Base-by-base conservation (phyloP, 2,797 vertebrate genomes). In the Chloroceryle amazona region DNA sequence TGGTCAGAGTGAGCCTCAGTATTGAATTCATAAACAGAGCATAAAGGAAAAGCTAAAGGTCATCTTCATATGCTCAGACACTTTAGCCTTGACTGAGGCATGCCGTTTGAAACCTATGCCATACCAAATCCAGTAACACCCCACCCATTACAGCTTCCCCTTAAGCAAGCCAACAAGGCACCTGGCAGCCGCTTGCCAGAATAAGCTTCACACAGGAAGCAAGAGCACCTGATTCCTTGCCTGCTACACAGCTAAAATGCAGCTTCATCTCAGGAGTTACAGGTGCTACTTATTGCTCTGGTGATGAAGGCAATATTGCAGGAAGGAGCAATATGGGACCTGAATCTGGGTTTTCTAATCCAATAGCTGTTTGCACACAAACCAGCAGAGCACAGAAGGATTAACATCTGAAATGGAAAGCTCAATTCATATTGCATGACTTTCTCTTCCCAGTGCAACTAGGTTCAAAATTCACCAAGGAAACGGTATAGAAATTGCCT, bases 41-140 rank as follows among this genome's bases (percentile, higher is more conserved):
- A 3, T 6, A 55, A 80, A 63, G 14, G 4, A 84, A 92, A 79
- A 71, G 13, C 26, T 85, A 22, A 47, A 68, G 5, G n/a, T 23
- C 19, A 81, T 10, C 37, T 54, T 57, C 31, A 23, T 10, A 11
- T 16, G 3, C 29, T 67, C 42, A 63, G 21, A 13, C 41, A 51
- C 41, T 82, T 11, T 1, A 70, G 18, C 12, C 14, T 62, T 37
- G 5, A 61, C 41, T 41, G n/a, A 0, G 0, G 7, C 6, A 54
- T 1, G 1, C 12, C 54, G 7, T 29, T 37, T 37, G 41, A 93
- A 93, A 76, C 25, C 39, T 23, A 14, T 15, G 1, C 11, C 17
- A 19, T 1, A 75, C 3, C 19, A 81, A 79, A 75, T 20, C 8
- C 17, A 60, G 3, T 11, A 37, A 70, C 33, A 60, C 55, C 20